Percentiles rank a stretch among this genome's conserved stretches.
These are phyloP conservation scores for Pseudeuparius sepicola DNA, from an alignment of 2,888 invertebrate species.

Conservation along the genomic window DNA sequence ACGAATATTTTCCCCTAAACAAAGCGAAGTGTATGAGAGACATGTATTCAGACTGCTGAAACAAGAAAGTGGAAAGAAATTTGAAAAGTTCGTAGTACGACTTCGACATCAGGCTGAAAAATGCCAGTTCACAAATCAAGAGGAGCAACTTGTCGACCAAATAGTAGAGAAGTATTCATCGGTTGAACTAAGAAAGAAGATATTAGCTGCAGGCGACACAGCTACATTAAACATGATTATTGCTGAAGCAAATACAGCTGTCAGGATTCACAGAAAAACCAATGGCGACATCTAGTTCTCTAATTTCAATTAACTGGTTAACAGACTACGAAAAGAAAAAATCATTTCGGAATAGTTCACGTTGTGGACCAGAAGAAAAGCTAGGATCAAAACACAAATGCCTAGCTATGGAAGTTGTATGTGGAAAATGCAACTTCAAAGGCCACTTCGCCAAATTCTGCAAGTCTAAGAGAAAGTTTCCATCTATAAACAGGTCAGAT, in stretches of 20 bases:
- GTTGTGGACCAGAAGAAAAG: not conserved
- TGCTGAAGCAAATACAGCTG: slow-evolving; percentile 15
- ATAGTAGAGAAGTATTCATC: slow-evolving; percentile 23
- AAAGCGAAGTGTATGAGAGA: slow-evolving; percentile 23
- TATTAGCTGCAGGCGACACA: slow-evolving; percentile 18
- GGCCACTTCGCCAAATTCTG: too few species aligned
- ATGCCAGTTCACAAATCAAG: slow-evolving; percentile 20
- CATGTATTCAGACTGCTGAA: slow-evolving; percentile 26
- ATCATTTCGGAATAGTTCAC: not conserved
- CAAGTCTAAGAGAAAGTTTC: too few species aligned
- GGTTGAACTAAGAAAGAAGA: slow-evolving; percentile 21
- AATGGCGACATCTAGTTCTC: too few species aligned
- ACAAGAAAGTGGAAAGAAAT: slow-evolving; percentile 27
- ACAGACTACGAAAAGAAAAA: too few species aligned
- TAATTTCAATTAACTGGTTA: too few species aligned
- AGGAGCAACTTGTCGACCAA: slow-evolving; percentile 25
- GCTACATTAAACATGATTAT: slow-evolving; percentile 18
- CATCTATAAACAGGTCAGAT: too few species aligned
- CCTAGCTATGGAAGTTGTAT: too few species aligned
- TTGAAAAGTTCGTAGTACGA: slow-evolving; percentile 28
- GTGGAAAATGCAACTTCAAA: too few species aligned
- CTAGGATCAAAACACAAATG: not conserved
- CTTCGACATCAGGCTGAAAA: slow-evolving; percentile 20
- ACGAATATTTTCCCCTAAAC: slow-evolving; percentile 24
- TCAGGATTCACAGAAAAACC: not conserved